phyloP scores from a whole-genome alignment of 2,113 vertebrate species.

The Xenopus tropicalis region DNA sequence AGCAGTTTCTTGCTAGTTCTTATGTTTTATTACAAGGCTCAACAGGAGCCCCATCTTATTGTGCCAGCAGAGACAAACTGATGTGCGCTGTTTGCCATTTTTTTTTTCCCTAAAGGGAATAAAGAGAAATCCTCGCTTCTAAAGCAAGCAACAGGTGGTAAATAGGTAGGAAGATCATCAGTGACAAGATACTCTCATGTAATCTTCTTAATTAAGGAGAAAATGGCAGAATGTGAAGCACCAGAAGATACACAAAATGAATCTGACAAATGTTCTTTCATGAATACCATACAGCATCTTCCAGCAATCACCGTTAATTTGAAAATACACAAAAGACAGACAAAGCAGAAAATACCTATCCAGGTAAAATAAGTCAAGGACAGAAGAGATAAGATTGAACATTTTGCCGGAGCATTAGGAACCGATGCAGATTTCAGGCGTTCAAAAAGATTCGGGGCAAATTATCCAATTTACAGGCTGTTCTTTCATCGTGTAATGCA shows the following conservation, averaged over 20 bases:
- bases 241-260: slow-evolving; percentile 12
- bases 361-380: too few relatives aligned
- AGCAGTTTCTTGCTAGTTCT: too few relatives aligned
- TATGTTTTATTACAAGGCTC: neutral
- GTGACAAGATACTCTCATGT: slow-evolving; percentile 8
- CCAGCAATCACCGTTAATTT: slow-evolving; percentile 44
- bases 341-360: slow-evolving; percentile 13
- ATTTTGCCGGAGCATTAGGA: neutral
- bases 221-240: slow-evolving; percentile 12
- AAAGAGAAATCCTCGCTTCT: slow-evolving; percentile 14
- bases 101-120: slow-evolving; percentile 5
- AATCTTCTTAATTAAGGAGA: slow-evolving; percentile 34
- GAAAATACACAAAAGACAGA: slow-evolving; percentile 39
- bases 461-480: slow-evolving; percentile 57
- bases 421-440: slow-evolving; percentile 28
- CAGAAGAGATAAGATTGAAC: too few relatives aligned
- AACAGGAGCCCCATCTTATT: neutral
- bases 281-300: neutral
- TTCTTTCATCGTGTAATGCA: slow-evolving; percentile 41
- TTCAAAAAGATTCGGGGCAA: slow-evolving; percentile 51
- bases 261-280: slow-evolving; percentile 17
- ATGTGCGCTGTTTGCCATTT: slow-evolving; percentile 5
- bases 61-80: neutral
- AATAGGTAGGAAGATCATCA: slow-evolving; percentile 9
- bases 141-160: slow-evolving; percentile 9